Conservation (phyloP, 2,113 vertebrate species). For the Caretta caretta region DNA sequence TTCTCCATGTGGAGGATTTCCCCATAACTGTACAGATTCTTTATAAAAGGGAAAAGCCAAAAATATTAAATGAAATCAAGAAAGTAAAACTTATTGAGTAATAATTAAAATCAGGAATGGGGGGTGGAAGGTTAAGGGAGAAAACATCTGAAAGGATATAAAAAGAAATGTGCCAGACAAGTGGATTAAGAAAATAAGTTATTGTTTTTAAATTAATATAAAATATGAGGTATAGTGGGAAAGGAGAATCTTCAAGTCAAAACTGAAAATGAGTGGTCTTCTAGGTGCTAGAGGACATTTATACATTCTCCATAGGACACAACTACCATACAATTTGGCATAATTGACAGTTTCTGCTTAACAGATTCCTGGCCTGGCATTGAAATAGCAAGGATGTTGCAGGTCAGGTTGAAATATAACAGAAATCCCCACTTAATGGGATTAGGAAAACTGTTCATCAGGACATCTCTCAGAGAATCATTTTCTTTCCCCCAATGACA, state of each 20-base stretch:
- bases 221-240: neutral
- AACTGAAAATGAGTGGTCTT: neutral
- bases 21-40: constrained; percentile 21
- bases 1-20: constrained; percentile 63
- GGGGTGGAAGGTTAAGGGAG: neutral
- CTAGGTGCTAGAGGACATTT: fast-evolving
- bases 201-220: neutral
- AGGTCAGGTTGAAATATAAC: neutral
- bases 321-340: neutral
- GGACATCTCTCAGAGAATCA: neutral
- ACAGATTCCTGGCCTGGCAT: neutral
- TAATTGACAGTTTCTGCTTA: neutral
- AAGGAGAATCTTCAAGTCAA: neutral
- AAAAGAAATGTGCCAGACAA: neutral
- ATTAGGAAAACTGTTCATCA: neutral
- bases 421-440: neutral
- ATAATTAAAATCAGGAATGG: constrained; percentile 31
- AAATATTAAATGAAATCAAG: neutral
- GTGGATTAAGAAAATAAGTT: neutral
- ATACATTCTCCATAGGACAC: neutral
- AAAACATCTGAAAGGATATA: neutral
- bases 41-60: neutral
- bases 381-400: neutral
- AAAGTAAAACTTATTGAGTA: neutral
- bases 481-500: neutral